Evolutionary conservation across 2,113 vertebrate genomes (phyloP).

Genomic region (Menidia beryllina): DNA sequence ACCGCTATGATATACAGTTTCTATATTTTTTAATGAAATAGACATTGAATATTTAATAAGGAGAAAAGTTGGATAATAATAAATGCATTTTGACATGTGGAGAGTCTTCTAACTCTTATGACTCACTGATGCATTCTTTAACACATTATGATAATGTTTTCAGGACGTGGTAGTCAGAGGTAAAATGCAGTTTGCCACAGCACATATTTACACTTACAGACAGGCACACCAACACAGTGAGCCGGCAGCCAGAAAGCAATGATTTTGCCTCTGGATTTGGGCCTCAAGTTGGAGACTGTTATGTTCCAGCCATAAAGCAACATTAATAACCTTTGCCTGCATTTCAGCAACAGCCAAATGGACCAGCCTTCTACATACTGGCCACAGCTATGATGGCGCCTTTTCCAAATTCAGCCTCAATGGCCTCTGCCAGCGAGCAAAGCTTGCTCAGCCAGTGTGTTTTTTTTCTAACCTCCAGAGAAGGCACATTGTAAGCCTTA

Average conservation of each 20-base stretch:
- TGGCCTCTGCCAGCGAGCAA: slow-evolving; percentile 43
- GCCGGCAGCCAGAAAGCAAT: slow-evolving; percentile 48
- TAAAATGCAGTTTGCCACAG: not conserved
- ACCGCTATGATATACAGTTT: no score
- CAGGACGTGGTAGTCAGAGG: not conserved
- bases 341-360: slow-evolving; percentile 68
- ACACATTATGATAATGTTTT: not conserved
- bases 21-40: no score
- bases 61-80: not conserved
- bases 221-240: not conserved
- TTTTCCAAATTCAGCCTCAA: slow-evolving; percentile 53
- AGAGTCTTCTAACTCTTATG: not conserved
- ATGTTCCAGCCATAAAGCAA: slow-evolving; percentile 57
- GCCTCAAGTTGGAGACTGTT: slow-evolving; percentile 59
- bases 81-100: not conserved
- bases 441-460: slow-evolving; percentile 37
- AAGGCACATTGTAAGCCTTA: slow-evolving; percentile 35
- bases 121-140: not conserved
- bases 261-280: slow-evolving; percentile 67
- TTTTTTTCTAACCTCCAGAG: slow-evolving; percentile 21
- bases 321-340: slow-evolving; percentile 74
- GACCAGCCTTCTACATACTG: slow-evolving; percentile 43
- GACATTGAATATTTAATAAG: not conserved
- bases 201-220: not conserved
- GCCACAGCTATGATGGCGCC: not conserved